These are phyloP conservation scores for Orientallactaga bullata DNA, from an alignment of 2,113 vertebrate genomes.

Conservation along the genomic window DNA sequence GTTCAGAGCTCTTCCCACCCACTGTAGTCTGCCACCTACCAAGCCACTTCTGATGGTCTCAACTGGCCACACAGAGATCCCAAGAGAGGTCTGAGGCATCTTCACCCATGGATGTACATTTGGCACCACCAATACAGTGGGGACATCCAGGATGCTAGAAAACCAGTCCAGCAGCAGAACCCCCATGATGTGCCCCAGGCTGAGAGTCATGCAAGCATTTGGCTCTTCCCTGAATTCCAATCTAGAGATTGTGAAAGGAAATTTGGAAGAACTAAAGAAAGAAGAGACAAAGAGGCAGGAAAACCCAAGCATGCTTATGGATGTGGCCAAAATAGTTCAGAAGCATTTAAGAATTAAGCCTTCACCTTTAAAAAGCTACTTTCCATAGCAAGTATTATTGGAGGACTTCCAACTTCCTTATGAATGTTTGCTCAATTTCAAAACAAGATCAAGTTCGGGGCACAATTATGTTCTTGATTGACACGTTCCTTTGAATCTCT, in stretches of 20 bases:
- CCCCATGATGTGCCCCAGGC: rapidly evolving
- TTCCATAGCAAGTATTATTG: neutral
- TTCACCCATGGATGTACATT: rapidly evolving
- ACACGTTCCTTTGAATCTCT: neutral
- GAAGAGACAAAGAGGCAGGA: neutral
- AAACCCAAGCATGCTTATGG: neutral
- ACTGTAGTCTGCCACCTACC: neutral
- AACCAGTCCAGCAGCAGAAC: neutral
- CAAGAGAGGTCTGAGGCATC: neutral
- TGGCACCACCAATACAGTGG: neutral
- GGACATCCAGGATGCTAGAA: neutral
- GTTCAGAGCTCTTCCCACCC: neutral
- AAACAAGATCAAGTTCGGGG: conserved; percentile 1
- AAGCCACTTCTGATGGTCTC: neutral
- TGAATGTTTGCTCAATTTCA: conserved; percentile 5
- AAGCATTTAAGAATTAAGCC: neutral
- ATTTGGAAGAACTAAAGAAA: neutral
- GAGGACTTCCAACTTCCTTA: neutral
- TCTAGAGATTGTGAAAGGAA: neutral
- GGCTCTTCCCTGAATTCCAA: neutral
- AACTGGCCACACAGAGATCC: rapidly evolving
- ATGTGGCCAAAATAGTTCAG: neutral
- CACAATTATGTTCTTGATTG: neutral
- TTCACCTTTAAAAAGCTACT: conserved; percentile 41
- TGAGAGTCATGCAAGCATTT: neutral